phyloP scores from a whole-genome alignment of 2,113 vertebrate species.

The Serilophus lunatus region DNA sequence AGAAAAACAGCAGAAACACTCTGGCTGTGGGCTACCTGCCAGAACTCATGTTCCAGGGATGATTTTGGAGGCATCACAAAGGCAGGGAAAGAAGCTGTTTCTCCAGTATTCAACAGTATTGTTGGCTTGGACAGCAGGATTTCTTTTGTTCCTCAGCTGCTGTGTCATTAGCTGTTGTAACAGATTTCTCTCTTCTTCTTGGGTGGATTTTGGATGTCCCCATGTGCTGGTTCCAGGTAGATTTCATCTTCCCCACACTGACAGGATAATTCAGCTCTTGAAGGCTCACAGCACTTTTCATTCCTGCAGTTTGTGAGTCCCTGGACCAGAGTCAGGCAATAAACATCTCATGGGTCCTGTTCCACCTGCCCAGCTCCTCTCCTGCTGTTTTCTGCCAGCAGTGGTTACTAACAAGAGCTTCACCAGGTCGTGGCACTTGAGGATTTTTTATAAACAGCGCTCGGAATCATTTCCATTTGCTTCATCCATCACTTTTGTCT shows the following conservation, averaged over 20 bases:
- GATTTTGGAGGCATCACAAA: background rate
- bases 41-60: background rate
- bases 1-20: background rate
- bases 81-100: background rate
- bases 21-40: background rate
- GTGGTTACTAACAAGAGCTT: background rate
- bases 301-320: background rate
- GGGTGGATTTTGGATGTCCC: background rate
- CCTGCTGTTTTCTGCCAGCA: rapidly evolving
- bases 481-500: background rate
- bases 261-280: background rate
- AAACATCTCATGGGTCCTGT: rapidly evolving
- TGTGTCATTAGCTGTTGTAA: background rate
- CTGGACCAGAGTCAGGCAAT: no score
- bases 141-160: background rate
- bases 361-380: background rate
- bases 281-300: rapidly evolving
- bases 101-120: background rate
- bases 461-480: background rate
- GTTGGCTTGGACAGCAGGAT: background rate
- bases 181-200: background rate
- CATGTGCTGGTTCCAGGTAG: background rate
- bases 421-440: background rate
- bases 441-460: background rate
- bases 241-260: background rate